Percentiles rank a stretch among this genome's conserved stretches.
These are phyloP conservation scores for Corythornis madagascariensis DNA, from an alignment of 2,113 vertebrate species.

Conservation along the genomic window DNA sequence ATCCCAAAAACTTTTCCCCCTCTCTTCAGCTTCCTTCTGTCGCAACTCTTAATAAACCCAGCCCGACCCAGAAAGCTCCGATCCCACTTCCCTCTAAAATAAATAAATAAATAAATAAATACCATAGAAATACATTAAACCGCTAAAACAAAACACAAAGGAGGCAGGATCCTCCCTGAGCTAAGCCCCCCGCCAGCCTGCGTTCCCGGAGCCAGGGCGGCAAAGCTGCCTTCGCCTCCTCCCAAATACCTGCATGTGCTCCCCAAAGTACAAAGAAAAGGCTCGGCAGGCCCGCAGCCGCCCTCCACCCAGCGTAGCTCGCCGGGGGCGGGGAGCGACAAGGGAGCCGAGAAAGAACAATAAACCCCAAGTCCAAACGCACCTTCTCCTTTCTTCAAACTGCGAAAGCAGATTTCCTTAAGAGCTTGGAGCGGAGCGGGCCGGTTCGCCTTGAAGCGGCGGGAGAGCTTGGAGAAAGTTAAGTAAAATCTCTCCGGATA, in stretches of 20 bases:
- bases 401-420: background rate
- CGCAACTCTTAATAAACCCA: background rate
- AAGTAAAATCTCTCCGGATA: conserved; percentile 33
- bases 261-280: conserved; percentile 16
- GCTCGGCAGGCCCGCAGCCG: background rate
- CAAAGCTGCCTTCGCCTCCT: background rate
- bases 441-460: background rate
- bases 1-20: background rate
- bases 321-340: background rate
- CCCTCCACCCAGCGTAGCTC: background rate
- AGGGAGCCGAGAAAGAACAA: background rate
- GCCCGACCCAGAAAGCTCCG: background rate
- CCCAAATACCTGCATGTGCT: conserved; percentile 25
- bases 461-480: conserved; percentile 55
- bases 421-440: background rate
- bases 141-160: background rate
- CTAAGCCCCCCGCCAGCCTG: background rate
- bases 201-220: background rate
- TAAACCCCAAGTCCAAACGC: conserved; percentile 41
- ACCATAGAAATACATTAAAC: background rate
- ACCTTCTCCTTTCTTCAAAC: conserved; percentile 65
- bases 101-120: no score
- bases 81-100: background rate
- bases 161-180: background rate
- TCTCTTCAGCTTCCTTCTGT: background rate